Conservation (phyloP, 2,113 vertebrate genomes). For the Hippolais icterina region DNA sequence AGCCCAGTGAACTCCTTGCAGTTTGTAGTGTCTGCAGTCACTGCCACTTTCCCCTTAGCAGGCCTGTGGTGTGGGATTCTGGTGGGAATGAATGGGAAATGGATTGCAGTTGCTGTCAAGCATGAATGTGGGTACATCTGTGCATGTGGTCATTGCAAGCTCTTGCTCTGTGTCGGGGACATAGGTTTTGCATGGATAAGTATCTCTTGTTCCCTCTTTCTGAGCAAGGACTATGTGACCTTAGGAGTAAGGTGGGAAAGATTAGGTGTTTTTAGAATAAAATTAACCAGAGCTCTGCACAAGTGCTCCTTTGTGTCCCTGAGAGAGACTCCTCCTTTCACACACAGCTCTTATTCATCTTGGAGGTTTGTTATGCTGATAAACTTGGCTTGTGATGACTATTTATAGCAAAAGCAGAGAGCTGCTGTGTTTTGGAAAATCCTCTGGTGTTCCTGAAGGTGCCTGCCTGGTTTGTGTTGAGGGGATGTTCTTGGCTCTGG, state of each 20-base stretch:
- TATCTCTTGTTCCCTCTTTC: not conserved
- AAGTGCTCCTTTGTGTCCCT: slow-evolving; percentile 44
- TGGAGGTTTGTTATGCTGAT: slow-evolving; percentile 56
- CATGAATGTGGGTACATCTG: fast-evolving
- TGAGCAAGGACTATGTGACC: not conserved
- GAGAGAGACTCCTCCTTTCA: slow-evolving; percentile 33
- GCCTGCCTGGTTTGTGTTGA: not conserved
- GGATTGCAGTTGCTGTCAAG: not conserved
- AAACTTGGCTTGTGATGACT: slow-evolving; percentile 22
- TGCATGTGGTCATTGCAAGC: not conserved
- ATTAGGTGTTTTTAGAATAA: slow-evolving; percentile 45
- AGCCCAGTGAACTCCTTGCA: not conserved
- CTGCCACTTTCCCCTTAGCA: not conserved
- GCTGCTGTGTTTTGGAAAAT: slow-evolving; percentile 56
- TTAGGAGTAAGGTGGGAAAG: not conserved
- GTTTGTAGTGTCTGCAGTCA: not conserved
- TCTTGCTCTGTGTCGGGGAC: not conserved
- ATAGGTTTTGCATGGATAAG: not conserved
- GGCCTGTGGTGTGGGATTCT: not conserved
- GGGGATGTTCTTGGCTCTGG: slow-evolving; percentile 31
- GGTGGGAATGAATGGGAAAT: not conserved
- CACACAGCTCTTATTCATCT: not conserved
- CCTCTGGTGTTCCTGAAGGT: not conserved
- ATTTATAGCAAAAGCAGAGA: slow-evolving; percentile 57
- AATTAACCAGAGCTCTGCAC: slow-evolving; percentile 3